Evolutionary conservation across 2,888 invertebrate genomes (phyloP), one percentile per base, ranked within the genome.

Genomic region (Papilio elwesi): DNA sequence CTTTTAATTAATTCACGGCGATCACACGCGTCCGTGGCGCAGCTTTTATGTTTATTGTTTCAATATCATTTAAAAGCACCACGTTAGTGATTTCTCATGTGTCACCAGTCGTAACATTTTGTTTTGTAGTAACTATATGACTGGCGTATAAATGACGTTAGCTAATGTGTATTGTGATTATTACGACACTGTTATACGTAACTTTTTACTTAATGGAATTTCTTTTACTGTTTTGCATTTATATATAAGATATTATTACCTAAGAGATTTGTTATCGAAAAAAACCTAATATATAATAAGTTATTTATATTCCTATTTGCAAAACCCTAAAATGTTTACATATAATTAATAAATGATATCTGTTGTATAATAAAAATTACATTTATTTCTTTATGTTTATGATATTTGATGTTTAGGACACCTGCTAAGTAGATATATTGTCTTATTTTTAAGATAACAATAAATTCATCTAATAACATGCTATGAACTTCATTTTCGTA

Each of bases 1-100:
- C 90, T 91, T 81, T 82, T 92, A 92, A 93, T 93, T 92, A 93
- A 92, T 93, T 91, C 93, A 89, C 92, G 89, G 90, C 91, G 91
- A 92, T 92, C 92, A 90, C 90, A 88, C 85, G 86, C 86, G 87
- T 83, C 83, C 87, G 85, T 82, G 83, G 80, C 87, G 83, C 85
- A 83, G 90, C 89, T 92, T 92, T 93, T 92, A 93, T 88, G 90
- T 92, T 92, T 91, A 92, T 92, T 90, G 89, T 91, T 90, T 91
- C 86, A 88, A 90, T 92, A 92, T 90, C 88, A 90, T 90, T 91
- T 89, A 90, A 90, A 91, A 90, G 86, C 89, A 86, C 83, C 84
- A 84, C 86, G 88, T 90, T 91, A 73, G 87, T 92, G 92, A 93
- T 93, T 93, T 91, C 93, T 93, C 93, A 80, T 87, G 93, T 92